Base-by-base conservation (phyloP, 2,797 vertebrate species). In the Chromis chromis region DNA sequence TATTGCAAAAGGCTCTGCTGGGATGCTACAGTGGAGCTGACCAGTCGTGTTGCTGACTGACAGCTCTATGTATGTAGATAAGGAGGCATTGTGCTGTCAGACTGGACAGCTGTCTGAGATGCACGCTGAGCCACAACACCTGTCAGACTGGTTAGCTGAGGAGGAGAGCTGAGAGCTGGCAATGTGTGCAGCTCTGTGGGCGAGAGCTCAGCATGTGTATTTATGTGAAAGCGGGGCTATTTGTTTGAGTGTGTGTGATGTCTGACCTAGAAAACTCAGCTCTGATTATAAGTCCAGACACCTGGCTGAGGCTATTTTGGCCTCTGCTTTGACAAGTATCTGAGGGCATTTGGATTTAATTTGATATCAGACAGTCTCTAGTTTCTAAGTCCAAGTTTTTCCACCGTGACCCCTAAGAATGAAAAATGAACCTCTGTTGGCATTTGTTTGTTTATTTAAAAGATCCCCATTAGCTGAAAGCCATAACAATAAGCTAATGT, bases 221-320 rank as follows among this genome's bases (percentile, higher is more conserved):
- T 84, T 55, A 79, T 59, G 67, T 65, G n/a, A 69, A 71, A 75
- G 66, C 27, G 60, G 17, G 70, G 58, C 65, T 72, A 56, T 77
- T 78, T 44, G 42, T 75, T 62, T 70, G 36, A 56, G 64, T 14
- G 57, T 42, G 52, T 67, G 56, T 54, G 73, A 67, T 59, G 65
- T 70, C 50, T 86, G 80, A 78, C 78, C 88, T 67, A 81, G 68
- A 92, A 90, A 88, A 78, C 76, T 84, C 82, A 58, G 53, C 49
- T 84, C 55, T 70, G 56, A 86, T 89, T 86, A 85, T 57, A 89
- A 67, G 58, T 79, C 55, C 60, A 27, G 71, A 80, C 79, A 81
- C 57, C 74, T 62, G 66, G 63, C 48, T 59, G 2, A 8, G 69
- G 55, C 76, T 87, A 72, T 82, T 85, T 62, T 64, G n/a, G 85